These are phyloP conservation scores for Setophaga coronata DNA, from an alignment of 2,113 vertebrate genomes.

Conservation along the genomic window DNA sequence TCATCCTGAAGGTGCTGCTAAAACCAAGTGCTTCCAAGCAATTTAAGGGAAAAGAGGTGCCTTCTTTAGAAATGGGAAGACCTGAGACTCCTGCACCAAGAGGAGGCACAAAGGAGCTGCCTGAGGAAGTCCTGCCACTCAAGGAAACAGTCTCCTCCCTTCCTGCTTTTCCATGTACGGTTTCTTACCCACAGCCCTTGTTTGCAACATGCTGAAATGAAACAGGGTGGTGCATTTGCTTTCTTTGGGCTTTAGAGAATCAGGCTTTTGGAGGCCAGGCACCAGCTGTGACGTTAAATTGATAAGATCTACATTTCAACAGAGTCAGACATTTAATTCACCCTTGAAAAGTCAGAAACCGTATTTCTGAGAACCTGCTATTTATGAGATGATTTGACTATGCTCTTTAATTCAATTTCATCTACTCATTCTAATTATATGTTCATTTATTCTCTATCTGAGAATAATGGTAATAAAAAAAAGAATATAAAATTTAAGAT, in stretches of 20 bases:
- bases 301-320: slow-evolving; percentile 50
- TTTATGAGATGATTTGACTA: slow-evolving; percentile 33
- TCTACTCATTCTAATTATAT: slow-evolving; percentile 27
- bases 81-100: not conserved
- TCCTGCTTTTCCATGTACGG: not conserved
- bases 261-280: not conserved
- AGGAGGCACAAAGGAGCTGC: slow-evolving; percentile 7
- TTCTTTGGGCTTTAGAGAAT: slow-evolving; percentile 3
- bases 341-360: slow-evolving; percentile 23
- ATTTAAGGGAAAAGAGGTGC: not conserved
- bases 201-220: not conserved
- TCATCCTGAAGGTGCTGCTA: slow-evolving; percentile 60
- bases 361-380: slow-evolving; percentile 14
- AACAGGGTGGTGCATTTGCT: not conserved
- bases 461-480: not conserved
- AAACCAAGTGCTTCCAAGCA: slow-evolving; percentile 30
- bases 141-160: not conserved
- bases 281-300: slow-evolving; percentile 33
- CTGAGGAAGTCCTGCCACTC: not conserved
- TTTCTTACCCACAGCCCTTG: not conserved
- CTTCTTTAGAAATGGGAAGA: slow-evolving; percentile 42
- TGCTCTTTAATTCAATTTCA: slow-evolving; percentile 37
- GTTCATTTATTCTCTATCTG: not conserved
- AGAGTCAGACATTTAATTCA: slow-evolving; percentile 46
- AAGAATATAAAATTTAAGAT: not conserved